These are phyloP conservation scores for Polymixis flavicincta DNA, from an alignment of 2,888 invertebrate species.

Conservation along the genomic window DNA sequence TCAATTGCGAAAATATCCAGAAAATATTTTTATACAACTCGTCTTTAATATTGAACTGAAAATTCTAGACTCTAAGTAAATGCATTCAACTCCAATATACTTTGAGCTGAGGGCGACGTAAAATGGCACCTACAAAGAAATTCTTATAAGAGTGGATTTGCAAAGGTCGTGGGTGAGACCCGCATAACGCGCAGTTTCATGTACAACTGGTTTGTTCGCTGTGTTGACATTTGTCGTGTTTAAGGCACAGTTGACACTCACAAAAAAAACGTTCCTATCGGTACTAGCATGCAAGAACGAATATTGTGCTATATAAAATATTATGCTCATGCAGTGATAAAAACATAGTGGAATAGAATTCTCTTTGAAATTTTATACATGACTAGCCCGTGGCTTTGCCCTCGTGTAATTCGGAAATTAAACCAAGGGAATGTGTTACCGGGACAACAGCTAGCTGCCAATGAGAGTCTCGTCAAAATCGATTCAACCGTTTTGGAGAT, in stretches of 20 bases:
- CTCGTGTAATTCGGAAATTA: too few species aligned
- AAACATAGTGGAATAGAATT: not conserved
- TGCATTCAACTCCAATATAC: not conserved
- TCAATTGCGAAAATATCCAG: not conserved
- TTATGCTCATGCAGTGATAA: too few species aligned
- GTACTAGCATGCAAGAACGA: not conserved
- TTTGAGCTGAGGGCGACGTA: slow-evolving; percentile 5
- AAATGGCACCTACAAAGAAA: slow-evolving; percentile 26
- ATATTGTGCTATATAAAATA: too few species aligned
- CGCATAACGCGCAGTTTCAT: slow-evolving; percentile 25
- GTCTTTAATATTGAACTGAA: not conserved
- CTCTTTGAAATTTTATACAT: too few species aligned
- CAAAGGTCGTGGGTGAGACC: slow-evolving; percentile 18
- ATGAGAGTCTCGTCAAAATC: too few species aligned
- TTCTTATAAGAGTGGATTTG: slow-evolving; percentile 23
- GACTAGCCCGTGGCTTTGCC: too few species aligned
- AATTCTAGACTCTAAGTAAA: not conserved
- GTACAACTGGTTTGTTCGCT: slow-evolving; percentile 18
- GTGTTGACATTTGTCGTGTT: slow-evolving; percentile 25
- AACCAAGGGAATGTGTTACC: too few species aligned
- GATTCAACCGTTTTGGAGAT: too few species aligned
- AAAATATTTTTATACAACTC: not conserved
- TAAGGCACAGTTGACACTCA: slow-evolving; percentile 19
- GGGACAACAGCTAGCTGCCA: too few species aligned
- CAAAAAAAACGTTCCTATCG: not conserved